phyloP scores from a whole-genome alignment of 2,797 vertebrate species.

The Hypotaenidia philippensis region DNA sequence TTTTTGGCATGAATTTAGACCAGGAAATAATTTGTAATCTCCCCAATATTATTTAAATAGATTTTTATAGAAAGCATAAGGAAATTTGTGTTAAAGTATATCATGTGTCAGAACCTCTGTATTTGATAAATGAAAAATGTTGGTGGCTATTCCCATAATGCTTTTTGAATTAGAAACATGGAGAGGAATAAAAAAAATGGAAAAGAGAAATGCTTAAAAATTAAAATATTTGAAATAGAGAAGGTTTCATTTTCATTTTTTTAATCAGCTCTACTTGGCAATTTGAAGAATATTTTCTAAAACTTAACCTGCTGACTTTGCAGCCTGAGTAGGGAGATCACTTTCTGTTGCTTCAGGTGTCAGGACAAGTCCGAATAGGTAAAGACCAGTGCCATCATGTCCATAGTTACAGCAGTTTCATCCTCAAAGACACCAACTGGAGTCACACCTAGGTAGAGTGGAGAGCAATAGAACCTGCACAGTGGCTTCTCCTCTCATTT shows the following conservation, averaged over 20 bases:
- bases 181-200: constrained; percentile 7
- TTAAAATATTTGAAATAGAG: constrained; percentile 28
- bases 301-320: neutral
- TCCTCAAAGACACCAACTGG: neutral
- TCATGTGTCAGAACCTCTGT: neutral
- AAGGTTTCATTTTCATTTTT: neutral
- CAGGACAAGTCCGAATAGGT: neutral
- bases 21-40: constrained; percentile 28
- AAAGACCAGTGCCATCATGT: neutral
- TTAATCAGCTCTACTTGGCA: neutral
- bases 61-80: constrained; percentile 30
- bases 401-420: neutral
- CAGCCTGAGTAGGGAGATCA: neutral
- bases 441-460: neutral
- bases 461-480: neutral
- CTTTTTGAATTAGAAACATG: constrained; percentile 33
- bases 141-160: neutral
- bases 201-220: neutral
- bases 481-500: neutral
- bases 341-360: neutral
- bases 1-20: constrained; percentile 3
- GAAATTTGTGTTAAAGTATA: constrained; percentile 32
- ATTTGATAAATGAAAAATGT: constrained; percentile 31
- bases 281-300: constrained; percentile 1
- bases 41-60: constrained; percentile 1